These are phyloP conservation scores for Noturus placidus DNA, from an alignment of 2,113 vertebrate genomes.

Conservation along the genomic window DNA sequence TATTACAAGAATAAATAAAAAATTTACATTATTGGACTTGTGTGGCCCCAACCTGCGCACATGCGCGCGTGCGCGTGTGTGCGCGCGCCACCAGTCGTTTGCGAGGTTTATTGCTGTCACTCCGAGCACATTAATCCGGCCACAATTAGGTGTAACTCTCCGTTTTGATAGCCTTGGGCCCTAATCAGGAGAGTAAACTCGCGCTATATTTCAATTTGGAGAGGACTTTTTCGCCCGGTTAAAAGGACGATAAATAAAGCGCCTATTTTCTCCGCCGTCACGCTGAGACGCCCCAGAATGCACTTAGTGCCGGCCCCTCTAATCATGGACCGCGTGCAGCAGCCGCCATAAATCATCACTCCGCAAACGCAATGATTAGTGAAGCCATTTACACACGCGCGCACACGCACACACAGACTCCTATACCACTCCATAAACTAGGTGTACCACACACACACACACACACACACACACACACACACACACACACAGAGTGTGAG, in stretches of 20 bases:
- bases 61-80: not conserved
- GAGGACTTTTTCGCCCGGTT: constrained; percentile 96
- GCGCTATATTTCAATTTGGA: constrained; percentile 99
- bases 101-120: constrained; percentile 75
- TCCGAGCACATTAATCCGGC: constrained; percentile 93
- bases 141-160: constrained; percentile 96
- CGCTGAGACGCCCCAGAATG: constrained; percentile 89
- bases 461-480: not conserved
- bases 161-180: constrained; percentile 90
- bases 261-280: constrained; percentile 99
- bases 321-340: constrained; percentile 93
- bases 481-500: not conserved
- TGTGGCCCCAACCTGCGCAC: too few relatives aligned
- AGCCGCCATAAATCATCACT: constrained; percentile 93
- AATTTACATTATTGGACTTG: too few relatives aligned
- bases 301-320: constrained; percentile 92
- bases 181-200: constrained; percentile 99
- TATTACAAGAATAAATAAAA: not conserved
- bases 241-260: constrained; percentile 99
- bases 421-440: constrained; percentile 77
- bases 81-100: not conserved
- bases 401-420: constrained; percentile 59
- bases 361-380: constrained; percentile 92
- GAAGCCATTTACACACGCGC: constrained; percentile 84
- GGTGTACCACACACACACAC: not conserved